Evolutionary conservation across 2,113 vertebrate genomes (phyloP).

Genomic region (Xyliphius kryptos): DNA sequence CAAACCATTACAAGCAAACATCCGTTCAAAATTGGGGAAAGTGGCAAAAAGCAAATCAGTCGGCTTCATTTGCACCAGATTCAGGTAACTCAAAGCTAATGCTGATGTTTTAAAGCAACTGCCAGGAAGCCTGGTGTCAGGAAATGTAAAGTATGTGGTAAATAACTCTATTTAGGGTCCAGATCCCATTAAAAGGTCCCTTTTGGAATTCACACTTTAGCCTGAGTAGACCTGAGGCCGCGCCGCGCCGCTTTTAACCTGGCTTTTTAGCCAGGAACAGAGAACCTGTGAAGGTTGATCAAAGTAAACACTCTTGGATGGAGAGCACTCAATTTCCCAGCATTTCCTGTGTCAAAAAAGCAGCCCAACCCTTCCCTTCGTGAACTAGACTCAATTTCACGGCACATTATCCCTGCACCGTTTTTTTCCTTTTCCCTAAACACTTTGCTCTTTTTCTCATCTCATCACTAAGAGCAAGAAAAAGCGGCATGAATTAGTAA

Average conservation of each 20-base stretch:
- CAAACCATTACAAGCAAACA: neutral
- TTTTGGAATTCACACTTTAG: slow-evolving; percentile 18
- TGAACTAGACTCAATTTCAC: slow-evolving; percentile 41
- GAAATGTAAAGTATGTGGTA: slow-evolving; percentile 13
- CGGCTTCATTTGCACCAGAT: slow-evolving; percentile 1
- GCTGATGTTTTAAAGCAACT: neutral
- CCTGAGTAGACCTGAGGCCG: slow-evolving; percentile 1
- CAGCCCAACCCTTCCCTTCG: slow-evolving; percentile 27
- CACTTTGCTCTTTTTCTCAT: slow-evolving; percentile 32
- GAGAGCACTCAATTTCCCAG: slow-evolving; percentile 35
- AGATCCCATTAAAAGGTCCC: slow-evolving; percentile 14
- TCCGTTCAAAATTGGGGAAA: too few relatives aligned
- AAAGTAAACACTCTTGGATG: slow-evolving; percentile 35
- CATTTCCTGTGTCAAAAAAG: slow-evolving; percentile 40
- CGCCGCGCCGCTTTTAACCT: slow-evolving; percentile 11
- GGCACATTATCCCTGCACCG: slow-evolving; percentile 43
- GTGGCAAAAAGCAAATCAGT: slow-evolving; percentile 3
- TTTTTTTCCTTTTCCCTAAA: slow-evolving; percentile 33
- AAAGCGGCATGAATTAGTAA: slow-evolving; percentile 87
- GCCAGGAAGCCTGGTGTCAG: slow-evolving; percentile 4
- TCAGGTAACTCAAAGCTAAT: neutral
- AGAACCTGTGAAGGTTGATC: slow-evolving; percentile 26
- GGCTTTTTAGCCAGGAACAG: slow-evolving; percentile 12
- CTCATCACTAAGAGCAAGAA: slow-evolving; percentile 78
- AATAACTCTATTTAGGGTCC: neutral